Evolutionary conservation across 2,797 vertebrate genomes (phyloP), one percentile per base, ranked within the genome.

Genomic region (Martes flavigula): DNA sequence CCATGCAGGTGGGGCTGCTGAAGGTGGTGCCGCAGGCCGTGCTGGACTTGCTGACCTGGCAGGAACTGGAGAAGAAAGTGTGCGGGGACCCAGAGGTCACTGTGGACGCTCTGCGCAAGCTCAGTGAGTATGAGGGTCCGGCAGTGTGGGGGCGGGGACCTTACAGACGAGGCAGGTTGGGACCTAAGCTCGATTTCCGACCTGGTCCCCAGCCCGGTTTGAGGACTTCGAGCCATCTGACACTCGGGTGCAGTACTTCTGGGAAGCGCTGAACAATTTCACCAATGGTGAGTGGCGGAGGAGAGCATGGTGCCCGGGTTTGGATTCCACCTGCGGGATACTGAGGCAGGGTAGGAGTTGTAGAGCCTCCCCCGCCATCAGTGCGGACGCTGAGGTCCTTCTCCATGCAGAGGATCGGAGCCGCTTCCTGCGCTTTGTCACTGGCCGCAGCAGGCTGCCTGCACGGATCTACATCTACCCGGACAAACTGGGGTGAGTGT

Each of bases 21-120:
- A 99, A 99, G 98, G 99, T 99, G 90, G 99, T 99, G n/a, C 99
- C 99, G 3, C 99, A 99, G 98, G 99, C 99, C 5, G 99, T 99
- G 95, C 98, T 99, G 96, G 99, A 99, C 98, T 99, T 99, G 88
- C 99, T 99, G 58, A 99, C 99, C 3, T 99, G 99, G 99, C 99
- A 99, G 97, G 99, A 99, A 93, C 98, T 99, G 96, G 99, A 99
- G 97, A 99, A 99, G 98, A 99, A 99, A 98, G 99, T 99, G 97
- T 99, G 99, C 68, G 99, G 99, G 94, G 99, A 99, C 98, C 99
- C 99, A 0, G 99, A 99, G 98, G 99, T 99, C 97, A 99, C 99
- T 4, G 99, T 99, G 98, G 99, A 99, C 81, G 99, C 99, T 91
- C 98, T 99, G 64, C 99, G 99, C 98, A 99, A 99, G 90, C 99